Base-by-base conservation (phyloP, 2,888 invertebrate species). In the Coelogynopora nodosa region DNA sequence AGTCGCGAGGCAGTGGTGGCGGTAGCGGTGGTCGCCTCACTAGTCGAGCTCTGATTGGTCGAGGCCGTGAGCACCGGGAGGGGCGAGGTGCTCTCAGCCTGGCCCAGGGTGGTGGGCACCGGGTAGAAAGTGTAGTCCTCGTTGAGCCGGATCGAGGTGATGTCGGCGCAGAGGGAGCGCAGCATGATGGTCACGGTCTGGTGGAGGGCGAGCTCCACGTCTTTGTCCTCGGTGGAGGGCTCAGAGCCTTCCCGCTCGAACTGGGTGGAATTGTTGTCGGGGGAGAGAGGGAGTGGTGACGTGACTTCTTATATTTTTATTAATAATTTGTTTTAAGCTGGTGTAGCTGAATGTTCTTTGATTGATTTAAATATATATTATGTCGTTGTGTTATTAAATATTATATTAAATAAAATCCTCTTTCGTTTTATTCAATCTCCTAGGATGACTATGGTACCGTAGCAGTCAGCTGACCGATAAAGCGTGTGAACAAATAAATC, bases 121-220 rank as follows among this genome's bases (percentile, higher is more conserved):
- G 74, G 74, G 74, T 74, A 74, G 74, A 74, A 74, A n/a, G 27
- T 74, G 23, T 74, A 74, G 74, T 74, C 74, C 74, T 74, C 74
- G 74, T 74, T 74, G 74, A 26, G 18, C 2, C 74, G 74, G 74
- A 74, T 26, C 5, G 74, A 74, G 23, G 18, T 74, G 74, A 74
- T 74, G 27, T 74, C 74, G 27, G 74, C 5, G 74, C 23, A 74
- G 10, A 74, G 74, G 23, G 74, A 74, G 18, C 23, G 5, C 18
- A 74, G 74, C 74, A 74, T 74, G 10, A 74, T 5, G 23, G 74
- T 26, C 2, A 74, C 74, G 2, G 74, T 74, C 27, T 74, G 18
- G 5, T 26, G 5, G 23, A 74, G 74, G 5, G 74, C 74, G 27
- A 10, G 74, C 74, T 74, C 74, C 2, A 74, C 23, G 18, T 74